phyloP scores from a whole-genome alignment of 2,888 invertebrate genomes.

The Polietes domitor region DNA sequence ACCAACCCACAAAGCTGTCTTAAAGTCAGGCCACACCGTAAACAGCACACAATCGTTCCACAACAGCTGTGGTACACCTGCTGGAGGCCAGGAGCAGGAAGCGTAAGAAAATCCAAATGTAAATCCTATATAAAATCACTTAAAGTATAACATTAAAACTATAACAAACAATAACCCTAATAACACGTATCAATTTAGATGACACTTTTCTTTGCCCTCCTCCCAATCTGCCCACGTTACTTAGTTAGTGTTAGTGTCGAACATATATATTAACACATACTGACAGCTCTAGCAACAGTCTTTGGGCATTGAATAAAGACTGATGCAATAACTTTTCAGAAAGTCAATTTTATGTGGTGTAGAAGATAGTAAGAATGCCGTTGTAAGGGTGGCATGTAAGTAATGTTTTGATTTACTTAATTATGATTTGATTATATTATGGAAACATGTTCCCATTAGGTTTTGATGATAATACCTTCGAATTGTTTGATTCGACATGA shows the following conservation, averaged over 20 bases:
- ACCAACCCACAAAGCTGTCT: too few relatives aligned
- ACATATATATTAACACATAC: background rate
- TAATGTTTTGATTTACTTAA: too few relatives aligned
- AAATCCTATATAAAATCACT: constrained; percentile 64
- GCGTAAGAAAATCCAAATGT: constrained; percentile 33
- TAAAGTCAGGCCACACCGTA: background rate
- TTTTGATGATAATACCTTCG: too few relatives aligned
- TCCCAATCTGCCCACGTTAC: background rate
- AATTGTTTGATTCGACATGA: too few relatives aligned
- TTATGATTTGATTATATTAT: too few relatives aligned
- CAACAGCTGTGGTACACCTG: constrained; percentile 15
- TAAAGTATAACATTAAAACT: constrained; percentile 60
- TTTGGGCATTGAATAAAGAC: too few relatives aligned
- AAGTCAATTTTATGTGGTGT: too few relatives aligned
- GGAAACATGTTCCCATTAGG: too few relatives aligned
- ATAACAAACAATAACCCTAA: constrained; percentile 62
- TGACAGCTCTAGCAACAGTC: too few relatives aligned
- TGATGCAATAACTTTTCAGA: too few relatives aligned
- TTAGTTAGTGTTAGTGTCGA: background rate
- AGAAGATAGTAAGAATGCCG: too few relatives aligned
- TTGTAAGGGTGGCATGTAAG: too few relatives aligned
- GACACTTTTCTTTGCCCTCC: constrained; percentile 52
- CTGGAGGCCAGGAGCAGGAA: background rate
- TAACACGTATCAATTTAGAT: constrained; percentile 65
- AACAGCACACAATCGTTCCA: constrained; percentile 14